Evolutionary conservation across 37 sponge, comb jelly and placozoan species (phyloP).

Genomic region (Oscarella lobularis): DNA sequence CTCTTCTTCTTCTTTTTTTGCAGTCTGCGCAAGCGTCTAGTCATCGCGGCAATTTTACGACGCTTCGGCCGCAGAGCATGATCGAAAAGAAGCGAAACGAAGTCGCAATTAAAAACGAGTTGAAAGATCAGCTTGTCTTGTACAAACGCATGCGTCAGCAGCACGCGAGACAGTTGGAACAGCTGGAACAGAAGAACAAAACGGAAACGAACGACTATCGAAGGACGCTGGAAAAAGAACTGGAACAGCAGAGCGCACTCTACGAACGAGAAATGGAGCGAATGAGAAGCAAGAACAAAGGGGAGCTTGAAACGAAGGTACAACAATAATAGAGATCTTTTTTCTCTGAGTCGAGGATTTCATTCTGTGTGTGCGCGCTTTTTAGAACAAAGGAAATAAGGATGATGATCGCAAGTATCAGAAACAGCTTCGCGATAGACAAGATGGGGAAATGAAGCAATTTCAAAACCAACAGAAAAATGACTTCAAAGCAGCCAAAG

Average conservation of each 20-base stretch:
- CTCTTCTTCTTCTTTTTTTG: not conserved
- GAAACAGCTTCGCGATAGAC: constrained; percentile 40
- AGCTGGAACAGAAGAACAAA: constrained; percentile 62
- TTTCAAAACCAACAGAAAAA: constrained; percentile 70
- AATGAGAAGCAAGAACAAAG: constrained; percentile 34
- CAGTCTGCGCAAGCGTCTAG: not conserved
- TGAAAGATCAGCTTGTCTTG: constrained; percentile 86
- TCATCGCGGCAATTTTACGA: constrained; percentile 49
- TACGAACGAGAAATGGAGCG: constrained; percentile 73
- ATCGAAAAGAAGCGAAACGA: constrained; percentile 77
- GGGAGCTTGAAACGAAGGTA: constrained; percentile 71
- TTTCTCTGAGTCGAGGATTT: no score
- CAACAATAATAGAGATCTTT: constrained; percentile 18
- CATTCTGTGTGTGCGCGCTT: not conserved
- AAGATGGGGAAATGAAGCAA: constrained; percentile 79
- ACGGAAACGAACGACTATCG: constrained; percentile 45
- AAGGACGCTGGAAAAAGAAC: constrained; percentile 59
- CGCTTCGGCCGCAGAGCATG: constrained; percentile 70
- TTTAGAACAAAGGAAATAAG: constrained; percentile 35
- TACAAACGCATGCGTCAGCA: constrained; percentile 94
- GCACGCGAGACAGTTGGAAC: constrained; percentile 76
- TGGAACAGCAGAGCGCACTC: constrained; percentile 49
- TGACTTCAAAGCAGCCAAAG: constrained; percentile 59
- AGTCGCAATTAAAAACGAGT: constrained; percentile 69
- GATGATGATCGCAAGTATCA: constrained; percentile 56